These are phyloP conservation scores for Philonicus albiceps DNA, from an alignment of 2,888 invertebrate genomes.

Conservation along the genomic window DNA sequence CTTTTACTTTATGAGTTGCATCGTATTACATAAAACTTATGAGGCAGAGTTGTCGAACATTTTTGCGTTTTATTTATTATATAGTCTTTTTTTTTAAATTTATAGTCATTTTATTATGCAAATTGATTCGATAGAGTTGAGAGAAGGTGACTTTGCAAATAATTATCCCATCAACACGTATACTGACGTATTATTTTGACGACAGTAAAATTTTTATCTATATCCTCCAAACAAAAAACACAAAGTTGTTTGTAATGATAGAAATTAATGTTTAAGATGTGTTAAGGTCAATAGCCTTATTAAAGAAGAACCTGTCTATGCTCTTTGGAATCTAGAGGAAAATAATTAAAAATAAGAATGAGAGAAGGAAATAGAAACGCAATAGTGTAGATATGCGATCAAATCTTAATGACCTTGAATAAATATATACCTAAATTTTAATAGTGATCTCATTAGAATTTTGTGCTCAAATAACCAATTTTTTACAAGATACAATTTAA, in stretches of 20 bases:
- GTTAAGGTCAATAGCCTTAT: no score
- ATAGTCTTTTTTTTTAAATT: neutral
- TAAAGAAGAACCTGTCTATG: no score
- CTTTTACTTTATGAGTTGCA: neutral
- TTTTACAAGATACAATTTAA: no score
- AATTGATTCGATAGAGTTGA: neutral
- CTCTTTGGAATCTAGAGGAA: no score
- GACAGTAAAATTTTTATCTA: neutral
- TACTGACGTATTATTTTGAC: neutral
- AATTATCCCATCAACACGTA: neutral
- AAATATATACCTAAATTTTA: no score
- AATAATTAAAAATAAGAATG: no score
- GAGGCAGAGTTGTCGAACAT: neutral
- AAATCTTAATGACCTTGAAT: no score
- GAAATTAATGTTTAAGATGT: neutral
- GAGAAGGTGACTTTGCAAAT: neutral
- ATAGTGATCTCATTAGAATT: no score
- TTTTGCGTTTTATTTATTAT: neutral
- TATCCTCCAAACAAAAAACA: neutral
- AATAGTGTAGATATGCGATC: no score
- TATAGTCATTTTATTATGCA: neutral
- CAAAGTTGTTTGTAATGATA: neutral
- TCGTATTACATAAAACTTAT: neutral
- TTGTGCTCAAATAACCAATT: no score
- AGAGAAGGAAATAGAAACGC: no score